A percentile compares a stretch with the other conserved stretches of the same genome.
Conservation (phyloP, 2,888 invertebrate species). For the Troglohyphantes excavatus region DNA sequence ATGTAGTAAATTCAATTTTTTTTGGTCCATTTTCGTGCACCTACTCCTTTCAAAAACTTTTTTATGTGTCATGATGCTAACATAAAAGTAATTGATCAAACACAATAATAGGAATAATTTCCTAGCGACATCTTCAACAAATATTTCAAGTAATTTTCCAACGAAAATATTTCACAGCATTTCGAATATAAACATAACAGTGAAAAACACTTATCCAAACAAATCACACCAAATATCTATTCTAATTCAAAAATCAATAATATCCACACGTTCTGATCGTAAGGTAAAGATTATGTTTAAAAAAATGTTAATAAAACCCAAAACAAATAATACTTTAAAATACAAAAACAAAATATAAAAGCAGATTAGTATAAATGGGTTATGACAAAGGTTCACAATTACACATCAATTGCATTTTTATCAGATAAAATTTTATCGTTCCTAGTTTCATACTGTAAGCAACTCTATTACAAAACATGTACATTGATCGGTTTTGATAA, state of each 20-base stretch:
- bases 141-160: no score
- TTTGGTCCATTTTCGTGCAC: no score
- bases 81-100: no score
- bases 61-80: no score
- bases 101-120: no score
- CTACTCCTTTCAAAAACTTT: no score
- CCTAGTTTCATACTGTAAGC: no score
- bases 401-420: background rate
- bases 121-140: no score
- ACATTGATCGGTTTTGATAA: background rate
- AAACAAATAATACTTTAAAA: slow-evolving; percentile 23
- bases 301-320: slow-evolving; percentile 19
- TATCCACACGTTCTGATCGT: background rate
- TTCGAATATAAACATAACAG: background rate
- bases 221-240: slow-evolving; percentile 19
- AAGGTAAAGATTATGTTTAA: slow-evolving; percentile 19
- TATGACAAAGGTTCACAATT: background rate
- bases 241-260: slow-evolving; percentile 11
- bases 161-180: slow-evolving; percentile 12
- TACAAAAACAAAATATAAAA: slow-evolving; percentile 23
- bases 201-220: background rate
- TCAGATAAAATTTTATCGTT: background rate
- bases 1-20: no score
- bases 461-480: background rate
- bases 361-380: slow-evolving; percentile 13